Evolutionary conservation across 2,797 vertebrate genomes (phyloP).

Genomic region (Orestias chungarensis): DNA sequence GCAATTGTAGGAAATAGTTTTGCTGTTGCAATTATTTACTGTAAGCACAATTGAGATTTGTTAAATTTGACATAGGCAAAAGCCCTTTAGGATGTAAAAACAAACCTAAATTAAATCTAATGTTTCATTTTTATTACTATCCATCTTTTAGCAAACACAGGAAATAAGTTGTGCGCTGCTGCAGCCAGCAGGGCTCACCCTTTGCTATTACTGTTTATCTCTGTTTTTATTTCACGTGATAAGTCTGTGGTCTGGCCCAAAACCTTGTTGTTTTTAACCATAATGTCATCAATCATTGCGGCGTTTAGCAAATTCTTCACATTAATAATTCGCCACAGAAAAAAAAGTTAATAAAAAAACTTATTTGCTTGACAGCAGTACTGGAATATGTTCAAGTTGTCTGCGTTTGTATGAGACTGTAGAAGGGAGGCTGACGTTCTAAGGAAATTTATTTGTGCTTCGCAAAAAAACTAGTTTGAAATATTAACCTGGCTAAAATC

Average conservation of each 20-base stretch:
- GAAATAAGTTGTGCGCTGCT: conserved; percentile 28
- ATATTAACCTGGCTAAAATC: not conserved
- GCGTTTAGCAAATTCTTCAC: conserved; percentile 48
- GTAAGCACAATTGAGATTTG: not conserved
- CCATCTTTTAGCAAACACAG: conserved; percentile 38
- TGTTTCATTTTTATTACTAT: conserved; percentile 37
- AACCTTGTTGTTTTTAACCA: conserved; percentile 47
- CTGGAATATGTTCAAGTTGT: conserved; percentile 19
- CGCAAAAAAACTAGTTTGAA: not conserved
- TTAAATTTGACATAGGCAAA: not conserved
- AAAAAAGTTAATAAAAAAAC: conserved; percentile 45
- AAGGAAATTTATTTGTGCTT: not conserved
- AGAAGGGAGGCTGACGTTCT: not conserved
- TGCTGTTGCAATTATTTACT: not conserved
- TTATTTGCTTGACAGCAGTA: conserved; percentile 38
- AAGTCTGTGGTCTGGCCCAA: conserved; percentile 48
- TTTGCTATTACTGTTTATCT: conserved; percentile 41
- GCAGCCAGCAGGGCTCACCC: conserved; percentile 28
- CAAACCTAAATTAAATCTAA: conserved; percentile 34
- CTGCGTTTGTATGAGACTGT: not conserved
- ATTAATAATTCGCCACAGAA: conserved; percentile 57
- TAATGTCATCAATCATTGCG: conserved; percentile 56
- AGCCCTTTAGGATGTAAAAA: conserved; percentile 12
- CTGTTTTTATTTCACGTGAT: conserved; percentile 54
- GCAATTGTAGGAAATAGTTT: not conserved